phyloP scores from a whole-genome alignment of 2,113 vertebrate species.

The Crotalus helleri region DNA sequence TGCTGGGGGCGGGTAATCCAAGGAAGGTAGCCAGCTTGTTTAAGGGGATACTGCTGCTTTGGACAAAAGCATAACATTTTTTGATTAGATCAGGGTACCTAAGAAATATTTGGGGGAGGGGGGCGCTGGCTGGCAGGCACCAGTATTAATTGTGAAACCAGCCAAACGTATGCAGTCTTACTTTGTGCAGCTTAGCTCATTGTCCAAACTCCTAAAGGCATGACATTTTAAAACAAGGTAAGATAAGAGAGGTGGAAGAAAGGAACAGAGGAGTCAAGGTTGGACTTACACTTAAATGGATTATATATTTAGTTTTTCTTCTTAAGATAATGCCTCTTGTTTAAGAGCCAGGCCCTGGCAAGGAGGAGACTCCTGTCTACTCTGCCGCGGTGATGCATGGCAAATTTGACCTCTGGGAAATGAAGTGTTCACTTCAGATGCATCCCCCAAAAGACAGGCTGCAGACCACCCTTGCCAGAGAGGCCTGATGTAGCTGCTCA shows the following conservation, averaged over 20 bases:
- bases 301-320: background rate
- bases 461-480: background rate
- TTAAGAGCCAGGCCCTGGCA: background rate
- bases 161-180: background rate
- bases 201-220: background rate
- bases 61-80: background rate
- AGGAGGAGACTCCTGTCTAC: background rate
- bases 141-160: background rate
- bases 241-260: background rate
- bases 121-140: background rate
- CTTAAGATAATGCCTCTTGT: background rate
- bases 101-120: background rate
- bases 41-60: background rate
- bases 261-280: background rate
- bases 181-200: too few species aligned
- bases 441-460: accelerated
- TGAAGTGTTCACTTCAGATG: background rate
- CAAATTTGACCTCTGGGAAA: background rate
- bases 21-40: background rate
- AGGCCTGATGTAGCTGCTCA: background rate
- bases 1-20: background rate
- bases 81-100: background rate
- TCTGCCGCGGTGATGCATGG: background rate
- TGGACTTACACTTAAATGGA: background rate
- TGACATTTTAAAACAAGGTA: background rate